Conservation (phyloP, 2,888 invertebrate species). For the Danaus chrysippus region DNA sequence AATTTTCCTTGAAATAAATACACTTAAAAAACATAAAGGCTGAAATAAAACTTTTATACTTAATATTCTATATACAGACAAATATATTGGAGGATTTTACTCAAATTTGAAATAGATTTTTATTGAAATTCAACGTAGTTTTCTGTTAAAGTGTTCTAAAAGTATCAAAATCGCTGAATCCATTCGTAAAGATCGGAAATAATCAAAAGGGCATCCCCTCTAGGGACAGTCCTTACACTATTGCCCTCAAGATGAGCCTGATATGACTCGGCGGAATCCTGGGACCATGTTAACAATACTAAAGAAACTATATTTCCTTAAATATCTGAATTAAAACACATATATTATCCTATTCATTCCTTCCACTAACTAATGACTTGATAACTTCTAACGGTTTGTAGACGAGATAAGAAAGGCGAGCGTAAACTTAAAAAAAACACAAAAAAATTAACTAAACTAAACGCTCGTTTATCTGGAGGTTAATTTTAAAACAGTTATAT, state of each 20-base stretch:
- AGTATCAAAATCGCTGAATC: no score
- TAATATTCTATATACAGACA: no score
- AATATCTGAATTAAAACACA: slow-evolving; percentile 4
- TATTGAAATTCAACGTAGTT: no score
- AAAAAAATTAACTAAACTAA: background rate
- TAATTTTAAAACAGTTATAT: slow-evolving; percentile 18
- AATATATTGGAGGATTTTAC: no score
- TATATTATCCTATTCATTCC: background rate
- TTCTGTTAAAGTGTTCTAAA: no score
- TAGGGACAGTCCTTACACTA: slow-evolving; percentile 52
- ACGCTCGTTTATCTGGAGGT: background rate
- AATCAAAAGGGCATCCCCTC: slow-evolving; percentile 48
- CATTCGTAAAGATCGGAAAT: no score
- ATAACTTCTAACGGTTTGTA: slow-evolving; percentile 10
- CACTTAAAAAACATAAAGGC: no score
- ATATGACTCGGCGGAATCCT: slow-evolving; percentile 68
- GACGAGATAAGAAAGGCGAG: background rate
- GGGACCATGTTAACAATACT: slow-evolving; percentile 26
- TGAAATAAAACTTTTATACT: no score
- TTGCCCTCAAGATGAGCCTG: slow-evolving; percentile 64
- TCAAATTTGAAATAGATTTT: no score
- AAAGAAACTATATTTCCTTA: slow-evolving; percentile 4
- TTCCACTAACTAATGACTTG: background rate
- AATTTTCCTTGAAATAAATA: no score
- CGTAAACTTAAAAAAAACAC: background rate